phyloP scores from a whole-genome alignment of 92 coral and sea anemone species.

The Phenganax stokvisi region DNA sequence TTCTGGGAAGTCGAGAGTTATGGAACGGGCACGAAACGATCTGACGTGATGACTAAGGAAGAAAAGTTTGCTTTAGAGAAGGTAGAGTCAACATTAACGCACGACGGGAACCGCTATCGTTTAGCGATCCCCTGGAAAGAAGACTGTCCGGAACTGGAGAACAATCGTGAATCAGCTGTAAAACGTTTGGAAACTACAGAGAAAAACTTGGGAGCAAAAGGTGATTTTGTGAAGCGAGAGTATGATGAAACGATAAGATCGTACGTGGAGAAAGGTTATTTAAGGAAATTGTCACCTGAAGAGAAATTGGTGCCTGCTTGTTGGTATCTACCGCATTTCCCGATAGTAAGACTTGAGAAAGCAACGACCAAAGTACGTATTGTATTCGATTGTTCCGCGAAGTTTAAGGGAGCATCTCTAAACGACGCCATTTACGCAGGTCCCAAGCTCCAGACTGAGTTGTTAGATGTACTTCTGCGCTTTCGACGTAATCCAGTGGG shows the following conservation, averaged over 20 bases:
- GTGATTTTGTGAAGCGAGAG: slow-evolving; percentile 33
- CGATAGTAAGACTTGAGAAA: neutral
- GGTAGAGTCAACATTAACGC: slow-evolving; percentile 7
- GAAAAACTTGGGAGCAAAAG: slow-evolving; percentile 31
- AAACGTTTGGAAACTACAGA: slow-evolving; percentile 32
- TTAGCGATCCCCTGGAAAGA: slow-evolving; percentile 50
- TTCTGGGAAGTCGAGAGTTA: neutral
- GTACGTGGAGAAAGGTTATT: slow-evolving; percentile 48
- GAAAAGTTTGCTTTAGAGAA: neutral
- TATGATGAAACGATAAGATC: slow-evolving; percentile 39
- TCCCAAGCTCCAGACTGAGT: slow-evolving; percentile 30
- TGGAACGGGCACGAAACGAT: neutral
- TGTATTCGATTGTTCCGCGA: neutral
- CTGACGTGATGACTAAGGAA: neutral
- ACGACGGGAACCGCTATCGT: slow-evolving; percentile 34
- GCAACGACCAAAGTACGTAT: slow-evolving; percentile 12
- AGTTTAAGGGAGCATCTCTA: neutral
- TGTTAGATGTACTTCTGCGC: slow-evolving; percentile 42
- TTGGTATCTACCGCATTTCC: slow-evolving; percentile 1
- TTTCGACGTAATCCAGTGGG: slow-evolving; percentile 29
- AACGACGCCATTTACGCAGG: neutral
- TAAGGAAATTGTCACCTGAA: slow-evolving; percentile 4
- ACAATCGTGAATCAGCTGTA: slow-evolving; percentile 27
- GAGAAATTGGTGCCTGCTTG: no score
- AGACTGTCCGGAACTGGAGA: slow-evolving; percentile 26